These are phyloP conservation scores for Poeciliopsis turneri DNA, from an alignment of 2,797 vertebrate species.

Conservation along the genomic window DNA sequence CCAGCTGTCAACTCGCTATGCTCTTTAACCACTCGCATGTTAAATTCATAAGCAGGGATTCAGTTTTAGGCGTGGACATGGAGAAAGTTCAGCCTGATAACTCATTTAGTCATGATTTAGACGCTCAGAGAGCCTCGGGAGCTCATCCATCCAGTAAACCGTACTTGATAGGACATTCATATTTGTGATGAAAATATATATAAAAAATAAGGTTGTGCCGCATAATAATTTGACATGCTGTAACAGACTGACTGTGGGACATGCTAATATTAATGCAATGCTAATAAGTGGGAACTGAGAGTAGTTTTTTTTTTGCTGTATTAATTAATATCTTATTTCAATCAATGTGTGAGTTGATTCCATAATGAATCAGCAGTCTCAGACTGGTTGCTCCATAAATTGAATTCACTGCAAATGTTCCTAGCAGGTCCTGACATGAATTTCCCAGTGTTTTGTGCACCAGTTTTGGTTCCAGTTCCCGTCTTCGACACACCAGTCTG, in stretches of 20 bases:
- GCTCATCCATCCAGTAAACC: slow-evolving; percentile 57
- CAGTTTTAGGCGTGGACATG: slow-evolving; percentile 39
- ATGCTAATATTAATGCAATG: slow-evolving; percentile 53
- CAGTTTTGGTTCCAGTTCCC: background rate
- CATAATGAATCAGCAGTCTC: background rate
- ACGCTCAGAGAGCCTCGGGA: slow-evolving; percentile 34
- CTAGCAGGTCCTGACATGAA: background rate
- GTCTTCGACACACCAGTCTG: background rate
- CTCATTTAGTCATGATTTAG: slow-evolving; percentile 61
- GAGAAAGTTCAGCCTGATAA: slow-evolving; percentile 55
- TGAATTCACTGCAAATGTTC: background rate
- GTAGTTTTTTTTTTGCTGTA: background rate
- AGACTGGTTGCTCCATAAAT: background rate
- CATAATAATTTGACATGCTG: slow-evolving; percentile 45
- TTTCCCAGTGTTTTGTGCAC: background rate
- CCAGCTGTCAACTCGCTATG: slow-evolving; percentile 61
- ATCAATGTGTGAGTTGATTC: background rate
- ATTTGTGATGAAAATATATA: slow-evolving; percentile 43
- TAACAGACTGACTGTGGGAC: slow-evolving; percentile 52
- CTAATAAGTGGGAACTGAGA: slow-evolving; percentile 37
- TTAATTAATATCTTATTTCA: slow-evolving; percentile 5
- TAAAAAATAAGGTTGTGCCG: slow-evolving; percentile 29
- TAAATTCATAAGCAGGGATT: slow-evolving; percentile 64
- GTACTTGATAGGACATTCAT: slow-evolving; percentile 35
- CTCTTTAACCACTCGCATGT: slow-evolving; percentile 62